Conservation (phyloP, 1,140 invertebrate species). For the Diachasma alloeum region DNA sequence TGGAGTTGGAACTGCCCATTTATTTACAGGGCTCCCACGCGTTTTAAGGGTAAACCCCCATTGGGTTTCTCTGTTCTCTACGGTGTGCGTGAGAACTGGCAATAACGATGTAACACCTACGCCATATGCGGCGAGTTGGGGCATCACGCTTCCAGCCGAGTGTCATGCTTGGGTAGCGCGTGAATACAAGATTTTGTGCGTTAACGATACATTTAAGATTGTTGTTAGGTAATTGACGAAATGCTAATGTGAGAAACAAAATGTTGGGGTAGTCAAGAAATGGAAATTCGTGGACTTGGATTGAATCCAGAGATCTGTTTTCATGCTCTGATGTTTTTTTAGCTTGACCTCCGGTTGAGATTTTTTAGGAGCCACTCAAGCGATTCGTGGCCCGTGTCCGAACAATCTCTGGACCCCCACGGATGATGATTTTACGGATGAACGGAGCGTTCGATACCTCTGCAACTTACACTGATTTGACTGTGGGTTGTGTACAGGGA, state of each 20-base stretch:
- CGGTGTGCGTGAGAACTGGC: conserved; percentile 6
- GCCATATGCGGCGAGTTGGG: neutral
- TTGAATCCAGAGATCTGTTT: neutral
- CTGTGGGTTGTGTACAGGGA: neutral
- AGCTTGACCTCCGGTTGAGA: neutral
- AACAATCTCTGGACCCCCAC: conserved; percentile 51
- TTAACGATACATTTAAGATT: conserved; percentile 3
- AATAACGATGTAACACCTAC: conserved; percentile 3
- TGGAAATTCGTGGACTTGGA: neutral
- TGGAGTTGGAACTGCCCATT: conserved; percentile 1
- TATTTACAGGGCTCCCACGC: conserved; percentile 1
- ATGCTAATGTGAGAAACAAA: too few species aligned
- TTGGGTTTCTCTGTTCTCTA: neutral
- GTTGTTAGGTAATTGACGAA: neutral
- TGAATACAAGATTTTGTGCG: conserved; percentile 2
- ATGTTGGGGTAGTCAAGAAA: too few species aligned
- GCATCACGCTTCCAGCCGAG: neutral
- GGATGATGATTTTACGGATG: conserved; percentile 58
- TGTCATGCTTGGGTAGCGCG: conserved; percentile 6
- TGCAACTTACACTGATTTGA: neutral
- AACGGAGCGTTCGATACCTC: conserved; percentile 24
- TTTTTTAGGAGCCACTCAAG: conserved; percentile 41
- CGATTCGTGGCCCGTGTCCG: conserved; percentile 36
- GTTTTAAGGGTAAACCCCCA: neutral
- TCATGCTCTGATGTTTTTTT: neutral